phyloP scores from a whole-genome alignment of 2,797 vertebrate species.

The Masticophis lateralis region DNA sequence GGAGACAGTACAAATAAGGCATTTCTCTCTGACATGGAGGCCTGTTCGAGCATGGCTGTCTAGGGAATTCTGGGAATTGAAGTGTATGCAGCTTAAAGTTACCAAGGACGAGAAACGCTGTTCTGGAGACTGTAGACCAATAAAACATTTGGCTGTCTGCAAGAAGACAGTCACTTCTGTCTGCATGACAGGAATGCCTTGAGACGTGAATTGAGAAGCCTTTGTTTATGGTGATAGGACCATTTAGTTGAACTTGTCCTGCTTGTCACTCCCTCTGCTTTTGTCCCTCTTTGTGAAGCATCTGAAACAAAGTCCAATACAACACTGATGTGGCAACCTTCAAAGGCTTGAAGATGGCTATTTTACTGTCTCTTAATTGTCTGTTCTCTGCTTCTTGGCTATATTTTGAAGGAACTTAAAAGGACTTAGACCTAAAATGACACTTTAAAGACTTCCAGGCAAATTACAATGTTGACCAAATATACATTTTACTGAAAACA shows the following conservation, averaged over 20 bases:
- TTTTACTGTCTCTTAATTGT: background rate
- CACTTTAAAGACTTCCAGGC: background rate
- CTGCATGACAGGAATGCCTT: background rate
- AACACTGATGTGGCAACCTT: background rate
- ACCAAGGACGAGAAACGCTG: background rate
- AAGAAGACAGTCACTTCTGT: background rate
- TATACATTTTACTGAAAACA: background rate
- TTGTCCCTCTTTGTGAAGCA: background rate
- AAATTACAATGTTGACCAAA: background rate
- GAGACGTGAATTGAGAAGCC: background rate
- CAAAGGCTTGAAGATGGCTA: background rate
- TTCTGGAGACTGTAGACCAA: background rate
- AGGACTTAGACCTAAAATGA: background rate
- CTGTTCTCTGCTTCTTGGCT: background rate
- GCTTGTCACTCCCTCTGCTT: background rate
- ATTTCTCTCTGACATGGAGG: background rate
- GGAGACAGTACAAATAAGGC: background rate
- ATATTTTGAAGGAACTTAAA: background rate
- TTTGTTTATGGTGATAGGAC: background rate
- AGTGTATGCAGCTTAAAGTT: background rate
- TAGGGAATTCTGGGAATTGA: background rate
- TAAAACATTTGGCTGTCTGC: background rate
- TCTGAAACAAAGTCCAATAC: background rate
- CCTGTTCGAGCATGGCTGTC: background rate
- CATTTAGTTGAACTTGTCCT: background rate